phyloP scores from a whole-genome alignment of 2,113 vertebrate species.

The Poicephalus gulielmi region DNA sequence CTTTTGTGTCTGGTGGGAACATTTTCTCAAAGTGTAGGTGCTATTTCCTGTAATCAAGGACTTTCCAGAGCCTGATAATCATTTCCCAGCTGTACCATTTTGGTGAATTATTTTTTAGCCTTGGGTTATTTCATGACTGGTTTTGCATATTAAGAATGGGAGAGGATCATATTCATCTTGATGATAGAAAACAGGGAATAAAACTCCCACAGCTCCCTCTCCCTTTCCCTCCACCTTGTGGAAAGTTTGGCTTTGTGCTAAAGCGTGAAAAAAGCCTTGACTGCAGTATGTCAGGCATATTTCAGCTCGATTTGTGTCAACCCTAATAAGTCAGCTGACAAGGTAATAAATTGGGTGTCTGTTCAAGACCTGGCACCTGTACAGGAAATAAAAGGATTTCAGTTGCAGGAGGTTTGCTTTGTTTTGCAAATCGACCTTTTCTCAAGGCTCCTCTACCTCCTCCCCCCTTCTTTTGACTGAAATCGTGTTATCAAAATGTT shows the following conservation, averaged over 20 bases:
- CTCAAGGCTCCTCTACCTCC: conserved; percentile 21
- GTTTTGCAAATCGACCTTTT: conserved; percentile 67
- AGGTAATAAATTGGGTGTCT: conserved; percentile 77
- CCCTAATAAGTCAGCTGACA: conserved; percentile 77
- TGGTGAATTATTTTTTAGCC: conserved; percentile 67
- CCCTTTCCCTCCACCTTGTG: conserved; percentile 54
- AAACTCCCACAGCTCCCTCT: conserved; percentile 60
- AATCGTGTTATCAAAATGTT: conserved; percentile 50
- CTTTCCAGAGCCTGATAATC: conserved; percentile 67
- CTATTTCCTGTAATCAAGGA: conserved; percentile 74
- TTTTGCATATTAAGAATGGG: conserved; percentile 64
- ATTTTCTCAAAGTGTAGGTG: conserved; percentile 71
- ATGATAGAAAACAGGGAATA: conserved; percentile 73
- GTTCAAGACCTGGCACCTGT: conserved; percentile 75
- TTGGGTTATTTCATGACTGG: conserved; percentile 60
- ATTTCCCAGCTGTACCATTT: conserved; percentile 70
- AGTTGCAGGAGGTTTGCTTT: conserved; percentile 66
- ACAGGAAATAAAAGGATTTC: conserved; percentile 79
- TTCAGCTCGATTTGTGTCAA: conserved; percentile 79
- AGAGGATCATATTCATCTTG: conserved; percentile 66
- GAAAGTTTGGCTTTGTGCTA: conserved; percentile 68
- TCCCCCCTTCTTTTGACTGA: conserved; percentile 21
- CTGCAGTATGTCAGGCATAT: conserved; percentile 68
- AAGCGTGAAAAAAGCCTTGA: conserved; percentile 61
- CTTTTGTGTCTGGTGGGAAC: conserved; percentile 65